Conservation (phyloP, 2,113 vertebrate genomes). For the Plecotus auritus region DNA sequence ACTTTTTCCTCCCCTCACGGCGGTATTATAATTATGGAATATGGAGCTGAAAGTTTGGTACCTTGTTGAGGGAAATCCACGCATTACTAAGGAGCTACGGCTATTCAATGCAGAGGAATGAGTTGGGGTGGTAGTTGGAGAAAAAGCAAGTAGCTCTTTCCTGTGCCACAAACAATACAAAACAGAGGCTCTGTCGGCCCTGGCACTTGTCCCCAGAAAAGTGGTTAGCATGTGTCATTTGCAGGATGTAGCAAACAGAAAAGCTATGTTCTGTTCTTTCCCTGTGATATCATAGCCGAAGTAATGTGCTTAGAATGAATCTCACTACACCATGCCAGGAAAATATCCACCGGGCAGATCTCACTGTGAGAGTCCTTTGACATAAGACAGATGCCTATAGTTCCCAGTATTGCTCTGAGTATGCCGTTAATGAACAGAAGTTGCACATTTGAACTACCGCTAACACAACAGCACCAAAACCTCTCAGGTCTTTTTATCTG, state of each 20-base stretch:
- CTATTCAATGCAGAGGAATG: background rate
- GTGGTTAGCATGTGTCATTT: background rate
- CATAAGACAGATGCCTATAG: background rate
- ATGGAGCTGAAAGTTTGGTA: background rate
- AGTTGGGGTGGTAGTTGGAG: rapidly evolving
- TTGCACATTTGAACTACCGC: background rate
- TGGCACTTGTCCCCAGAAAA: background rate
- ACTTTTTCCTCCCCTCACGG: background rate
- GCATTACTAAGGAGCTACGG: background rate
- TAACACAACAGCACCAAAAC: background rate
- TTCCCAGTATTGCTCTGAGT: background rate
- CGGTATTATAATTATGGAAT: background rate
- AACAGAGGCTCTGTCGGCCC: background rate
- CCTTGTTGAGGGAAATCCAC: background rate
- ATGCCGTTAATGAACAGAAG: background rate
- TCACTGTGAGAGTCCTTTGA: conserved; percentile 11
- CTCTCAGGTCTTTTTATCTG: background rate
- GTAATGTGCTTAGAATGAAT: background rate
- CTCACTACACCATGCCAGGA: background rate
- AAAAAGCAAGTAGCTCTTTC: background rate
- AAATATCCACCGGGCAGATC: background rate
- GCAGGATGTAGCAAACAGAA: background rate
- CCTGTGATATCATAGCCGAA: background rate
- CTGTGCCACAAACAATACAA: background rate
- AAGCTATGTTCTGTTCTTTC: background rate